phyloP scores from a whole-genome alignment of 2,888 invertebrate genomes.

The Andrena fulva region DNA sequence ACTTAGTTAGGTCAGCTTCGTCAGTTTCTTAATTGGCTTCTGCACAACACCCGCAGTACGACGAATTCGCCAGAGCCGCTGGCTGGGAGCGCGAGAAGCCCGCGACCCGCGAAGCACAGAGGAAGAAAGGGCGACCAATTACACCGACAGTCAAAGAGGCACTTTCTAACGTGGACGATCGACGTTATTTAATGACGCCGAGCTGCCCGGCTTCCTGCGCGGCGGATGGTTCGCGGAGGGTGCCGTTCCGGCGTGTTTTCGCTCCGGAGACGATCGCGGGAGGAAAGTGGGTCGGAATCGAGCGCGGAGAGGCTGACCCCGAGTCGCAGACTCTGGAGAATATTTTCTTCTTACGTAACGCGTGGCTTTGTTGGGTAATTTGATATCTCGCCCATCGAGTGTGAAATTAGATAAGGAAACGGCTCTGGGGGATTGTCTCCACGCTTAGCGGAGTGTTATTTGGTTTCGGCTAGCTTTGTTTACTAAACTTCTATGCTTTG shows the following conservation, averaged over 20 bases:
- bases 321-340: not conserved
- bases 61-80: slow-evolving; percentile 18
- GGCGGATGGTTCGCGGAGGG: not conserved
- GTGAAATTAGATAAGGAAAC: not conserved
- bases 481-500: not conserved
- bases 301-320: not conserved
- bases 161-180: not conserved
- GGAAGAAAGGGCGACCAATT: not conserved
- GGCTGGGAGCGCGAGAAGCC: not conserved
- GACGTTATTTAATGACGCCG: not conserved
- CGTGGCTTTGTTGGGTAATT: not conserved
- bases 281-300: not conserved
- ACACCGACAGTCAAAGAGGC: not conserved
- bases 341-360: not conserved
- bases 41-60: slow-evolving; percentile 48
- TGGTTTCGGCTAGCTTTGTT: not conserved
- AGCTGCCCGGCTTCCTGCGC: too few relatives aligned
- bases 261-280: not conserved
- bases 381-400: not conserved
- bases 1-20: slow-evolving; percentile 65
- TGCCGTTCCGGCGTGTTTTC: not conserved
- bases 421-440: not conserved
- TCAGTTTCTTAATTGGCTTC: slow-evolving; percentile 65
- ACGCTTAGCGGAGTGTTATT: not conserved
- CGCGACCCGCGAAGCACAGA: slow-evolving; percentile 10